Conservation (phyloP, 2,113 vertebrate species). For the Silurus meridionalis region DNA sequence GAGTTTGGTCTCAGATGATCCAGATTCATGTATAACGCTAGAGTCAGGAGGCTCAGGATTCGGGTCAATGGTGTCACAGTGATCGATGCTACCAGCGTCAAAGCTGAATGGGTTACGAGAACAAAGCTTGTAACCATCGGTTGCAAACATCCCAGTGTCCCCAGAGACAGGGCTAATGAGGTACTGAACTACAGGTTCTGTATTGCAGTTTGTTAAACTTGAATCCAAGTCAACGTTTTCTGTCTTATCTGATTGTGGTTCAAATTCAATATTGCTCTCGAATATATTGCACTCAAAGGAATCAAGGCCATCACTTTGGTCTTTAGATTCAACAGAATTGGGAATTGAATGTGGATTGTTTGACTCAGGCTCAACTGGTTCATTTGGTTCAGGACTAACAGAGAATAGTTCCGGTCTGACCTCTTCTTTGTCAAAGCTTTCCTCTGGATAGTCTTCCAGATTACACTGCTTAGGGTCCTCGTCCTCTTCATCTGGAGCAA, state of each 20-base stretch:
- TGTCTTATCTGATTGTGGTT: not conserved
- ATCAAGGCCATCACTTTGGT: not conserved
- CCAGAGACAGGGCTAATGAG: slow-evolving; percentile 33
- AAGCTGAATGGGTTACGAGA: slow-evolving; percentile 21
- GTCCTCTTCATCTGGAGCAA: slow-evolving; percentile 18
- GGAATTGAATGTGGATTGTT: not conserved
- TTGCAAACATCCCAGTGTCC: slow-evolving; percentile 14
- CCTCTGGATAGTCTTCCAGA: slow-evolving; percentile 14
- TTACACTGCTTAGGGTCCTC: slow-evolving; percentile 14
- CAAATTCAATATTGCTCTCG: not conserved
- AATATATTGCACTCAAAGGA: not conserved
- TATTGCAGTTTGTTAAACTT: not conserved
- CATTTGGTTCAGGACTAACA: not conserved
- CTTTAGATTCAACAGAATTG: not conserved
- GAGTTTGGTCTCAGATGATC: not conserved
- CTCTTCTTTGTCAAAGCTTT: slow-evolving; percentile 22
- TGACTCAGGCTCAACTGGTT: not conserved
- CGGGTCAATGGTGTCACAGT: slow-evolving; percentile 5
- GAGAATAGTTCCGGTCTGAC: not conserved
- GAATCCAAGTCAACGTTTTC: slow-evolving; percentile 5
- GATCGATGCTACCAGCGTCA: slow-evolving; percentile 25
- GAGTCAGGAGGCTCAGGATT: not conserved
- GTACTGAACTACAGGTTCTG: slow-evolving; percentile 37
- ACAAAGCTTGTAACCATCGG: slow-evolving; percentile 40
- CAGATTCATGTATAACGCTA: slow-evolving; percentile 12